Percentiles rank a stretch among this genome's conserved stretches.
Evolutionary conservation across 2,888 invertebrate species (phyloP).

Genomic region (Drosophila dives): DNA sequence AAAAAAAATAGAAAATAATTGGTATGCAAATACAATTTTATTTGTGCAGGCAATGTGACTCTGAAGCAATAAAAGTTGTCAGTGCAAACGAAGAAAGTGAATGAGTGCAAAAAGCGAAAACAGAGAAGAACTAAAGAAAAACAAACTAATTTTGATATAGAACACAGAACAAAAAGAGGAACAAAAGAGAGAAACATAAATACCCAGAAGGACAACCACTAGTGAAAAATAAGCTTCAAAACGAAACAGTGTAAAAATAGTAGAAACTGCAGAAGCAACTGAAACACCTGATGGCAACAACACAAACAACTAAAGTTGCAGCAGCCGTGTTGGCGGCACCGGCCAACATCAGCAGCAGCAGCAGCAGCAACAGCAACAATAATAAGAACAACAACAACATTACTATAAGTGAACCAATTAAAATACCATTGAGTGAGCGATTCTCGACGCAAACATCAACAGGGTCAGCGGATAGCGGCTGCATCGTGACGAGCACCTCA

Average conservation of each 20-base stretch:
- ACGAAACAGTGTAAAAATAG: constrained; percentile 1
- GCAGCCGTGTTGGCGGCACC: constrained; percentile 33
- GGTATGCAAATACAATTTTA: constrained; percentile 14
- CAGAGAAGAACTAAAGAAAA: constrained; percentile 17
- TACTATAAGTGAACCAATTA: constrained; percentile 79
- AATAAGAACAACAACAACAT: constrained; percentile 49
- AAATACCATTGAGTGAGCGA: constrained; percentile 82
- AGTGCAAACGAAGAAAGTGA: constrained; percentile 31
- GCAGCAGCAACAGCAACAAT: constrained; percentile 19
- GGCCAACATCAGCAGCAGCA: constrained; percentile 40
- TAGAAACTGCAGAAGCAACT: constrained; percentile 3
- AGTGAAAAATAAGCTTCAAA: background rate
- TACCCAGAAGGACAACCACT: background rate
- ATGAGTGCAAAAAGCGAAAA: constrained; percentile 14
- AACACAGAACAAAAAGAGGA: background rate
- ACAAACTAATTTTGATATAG: constrained; percentile 2
- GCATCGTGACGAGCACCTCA: constrained; percentile 65
- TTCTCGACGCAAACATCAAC: constrained; percentile 83
- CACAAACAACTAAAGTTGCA: constrained; percentile 53
- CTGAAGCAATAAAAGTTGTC: constrained; percentile 46
- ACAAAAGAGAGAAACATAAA: background rate
- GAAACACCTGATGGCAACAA: constrained; percentile 81
- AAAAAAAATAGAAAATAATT: constrained; percentile 1
- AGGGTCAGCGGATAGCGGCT: constrained; percentile 83
- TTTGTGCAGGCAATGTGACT: constrained; percentile 75